Conservation (phyloP, 1,140 invertebrate species). For the Dufourea novaeangliae region DNA sequence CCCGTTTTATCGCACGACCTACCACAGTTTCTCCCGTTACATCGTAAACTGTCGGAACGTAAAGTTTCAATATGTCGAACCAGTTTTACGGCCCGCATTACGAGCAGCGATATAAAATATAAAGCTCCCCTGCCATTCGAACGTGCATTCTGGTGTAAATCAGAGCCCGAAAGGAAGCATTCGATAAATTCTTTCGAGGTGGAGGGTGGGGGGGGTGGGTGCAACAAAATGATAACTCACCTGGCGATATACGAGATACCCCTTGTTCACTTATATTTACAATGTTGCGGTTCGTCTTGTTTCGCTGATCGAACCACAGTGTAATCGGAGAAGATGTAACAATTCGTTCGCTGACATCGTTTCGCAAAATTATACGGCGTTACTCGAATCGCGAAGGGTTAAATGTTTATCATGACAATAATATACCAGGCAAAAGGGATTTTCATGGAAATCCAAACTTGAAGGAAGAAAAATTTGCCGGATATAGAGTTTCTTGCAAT, state of each 20-base stretch:
- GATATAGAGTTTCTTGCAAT: not conserved
- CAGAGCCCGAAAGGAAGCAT: not conserved
- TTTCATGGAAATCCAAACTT: not conserved
- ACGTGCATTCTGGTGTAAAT: not conserved
- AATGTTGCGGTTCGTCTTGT: too few relatives aligned
- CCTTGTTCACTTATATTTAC: too few relatives aligned
- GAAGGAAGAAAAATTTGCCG: not conserved
- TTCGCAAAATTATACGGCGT: too few relatives aligned
- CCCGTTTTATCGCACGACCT: slow-evolving; percentile 26
- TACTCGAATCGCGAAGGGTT: too few relatives aligned
- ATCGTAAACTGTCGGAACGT: slow-evolving; percentile 59
- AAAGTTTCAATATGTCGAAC: slow-evolving; percentile 58
- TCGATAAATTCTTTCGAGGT: not conserved
- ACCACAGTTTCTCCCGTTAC: slow-evolving; percentile 60
- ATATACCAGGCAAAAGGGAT: too few relatives aligned
- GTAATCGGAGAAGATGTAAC: too few relatives aligned
- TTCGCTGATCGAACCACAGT: too few relatives aligned
- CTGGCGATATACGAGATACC: too few relatives aligned
- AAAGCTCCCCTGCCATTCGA: not conserved
- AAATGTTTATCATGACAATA: too few relatives aligned
- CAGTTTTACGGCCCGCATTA: slow-evolving; percentile 57
- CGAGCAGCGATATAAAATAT: slow-evolving; percentile 15
- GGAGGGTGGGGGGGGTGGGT: too few relatives aligned
- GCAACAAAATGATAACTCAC: too few relatives aligned
- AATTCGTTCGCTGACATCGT: too few relatives aligned